phyloP scores from a whole-genome alignment of 2,888 invertebrate genomes.

The Dolichopus griseipennis region DNA sequence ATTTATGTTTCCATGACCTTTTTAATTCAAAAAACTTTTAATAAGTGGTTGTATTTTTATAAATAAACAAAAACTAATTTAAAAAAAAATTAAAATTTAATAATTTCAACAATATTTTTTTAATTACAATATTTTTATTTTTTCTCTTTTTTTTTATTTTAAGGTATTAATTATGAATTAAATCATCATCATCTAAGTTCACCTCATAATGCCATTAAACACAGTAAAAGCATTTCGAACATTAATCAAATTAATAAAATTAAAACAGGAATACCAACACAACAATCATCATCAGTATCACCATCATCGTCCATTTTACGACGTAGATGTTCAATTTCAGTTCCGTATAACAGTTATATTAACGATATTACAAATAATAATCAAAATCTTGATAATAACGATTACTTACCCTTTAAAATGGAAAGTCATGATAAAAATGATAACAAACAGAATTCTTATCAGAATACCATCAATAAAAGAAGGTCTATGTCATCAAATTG shows the following conservation, averaged over 20 bases:
- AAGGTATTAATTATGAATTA: slow-evolving; percentile 20
- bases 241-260: background rate
- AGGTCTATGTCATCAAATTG: background rate
- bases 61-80: too few species aligned
- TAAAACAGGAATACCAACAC: background rate
- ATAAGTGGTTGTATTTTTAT: too few species aligned
- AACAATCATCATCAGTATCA: background rate
- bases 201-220: background rate
- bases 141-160: background rate
- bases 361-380: too few species aligned
- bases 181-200: slow-evolving; percentile 9
- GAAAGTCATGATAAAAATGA: too few species aligned
- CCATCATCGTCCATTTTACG: background rate
- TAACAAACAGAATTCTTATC: too few species aligned
- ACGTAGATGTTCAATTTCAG: background rate
- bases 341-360: background rate
- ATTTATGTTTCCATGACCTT: too few species aligned
- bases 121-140: background rate
- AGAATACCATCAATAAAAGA: background rate
- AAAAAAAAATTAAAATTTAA: too few species aligned
- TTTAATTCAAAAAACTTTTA: too few species aligned
- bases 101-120: too few species aligned
- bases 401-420: background rate
- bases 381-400: too few species aligned
- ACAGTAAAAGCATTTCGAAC: background rate